Conservation (phyloP, 2,797 vertebrate genomes). For the Eptatretus atami region DNA sequence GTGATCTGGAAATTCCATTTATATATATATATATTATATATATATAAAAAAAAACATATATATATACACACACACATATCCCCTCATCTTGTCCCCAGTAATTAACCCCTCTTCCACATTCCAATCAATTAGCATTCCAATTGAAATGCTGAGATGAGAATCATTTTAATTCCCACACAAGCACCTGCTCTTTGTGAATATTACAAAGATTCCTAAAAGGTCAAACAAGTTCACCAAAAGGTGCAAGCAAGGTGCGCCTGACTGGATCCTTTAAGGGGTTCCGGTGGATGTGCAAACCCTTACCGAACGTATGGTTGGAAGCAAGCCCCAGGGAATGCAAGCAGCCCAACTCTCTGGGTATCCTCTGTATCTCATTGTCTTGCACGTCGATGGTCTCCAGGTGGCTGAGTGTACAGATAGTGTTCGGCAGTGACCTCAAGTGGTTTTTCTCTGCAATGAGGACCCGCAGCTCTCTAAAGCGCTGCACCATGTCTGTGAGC, state of each 20-base stretch:
- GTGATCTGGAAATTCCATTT: too few species aligned
- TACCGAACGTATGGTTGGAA: conserved; percentile 56
- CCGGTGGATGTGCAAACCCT: conserved; percentile 46
- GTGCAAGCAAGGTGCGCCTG: not conserved
- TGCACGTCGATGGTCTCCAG: conserved; percentile 47
- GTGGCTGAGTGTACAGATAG: conserved; percentile 28
- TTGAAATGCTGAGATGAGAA: too few species aligned
- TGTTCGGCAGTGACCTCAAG: conserved; percentile 32
- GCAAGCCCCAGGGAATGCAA: conserved; percentile 27
- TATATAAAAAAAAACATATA: too few species aligned
- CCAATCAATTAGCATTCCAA: too few species aligned
- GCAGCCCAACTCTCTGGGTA: conserved; percentile 38
- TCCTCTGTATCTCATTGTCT: conserved; percentile 39
- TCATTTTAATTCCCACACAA: too few species aligned
- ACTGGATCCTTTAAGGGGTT: conserved; percentile 47
- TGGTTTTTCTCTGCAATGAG: conserved; percentile 43
- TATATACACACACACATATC: too few species aligned
- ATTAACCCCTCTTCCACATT: too few species aligned
- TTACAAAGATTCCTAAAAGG: too few species aligned
- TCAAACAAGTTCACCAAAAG: too few species aligned
- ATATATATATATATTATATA: too few species aligned
- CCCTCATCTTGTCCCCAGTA: too few species aligned
- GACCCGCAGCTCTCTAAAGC: conserved; percentile 33
- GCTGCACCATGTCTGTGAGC: conserved; percentile 41
- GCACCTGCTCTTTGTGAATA: too few species aligned